Conservation (phyloP, 37 sponge, comb jelly and placozoan genomes). For the Halichondria panicea region DNA sequence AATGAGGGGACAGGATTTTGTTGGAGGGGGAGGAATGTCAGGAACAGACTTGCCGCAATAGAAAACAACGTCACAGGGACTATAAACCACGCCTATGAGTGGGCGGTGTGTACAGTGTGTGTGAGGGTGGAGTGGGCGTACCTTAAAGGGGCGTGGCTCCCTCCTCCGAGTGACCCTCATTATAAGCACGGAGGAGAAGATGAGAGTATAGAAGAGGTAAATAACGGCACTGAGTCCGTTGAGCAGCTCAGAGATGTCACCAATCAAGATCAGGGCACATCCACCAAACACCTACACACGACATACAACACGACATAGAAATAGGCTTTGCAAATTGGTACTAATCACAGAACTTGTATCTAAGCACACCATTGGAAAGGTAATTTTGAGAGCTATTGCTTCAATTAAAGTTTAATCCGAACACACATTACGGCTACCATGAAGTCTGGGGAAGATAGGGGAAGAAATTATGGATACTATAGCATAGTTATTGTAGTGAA, state of each 20-base stretch:
- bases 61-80: conserved; percentile 54
- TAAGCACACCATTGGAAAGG: too few species aligned
- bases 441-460: too few species aligned
- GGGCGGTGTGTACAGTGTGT: not conserved
- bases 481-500: too few species aligned
- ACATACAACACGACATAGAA: conserved; percentile 14
- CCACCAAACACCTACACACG: not conserved
- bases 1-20: conserved; percentile 26
- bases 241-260: conserved; percentile 38
- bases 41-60: conserved; percentile 30
- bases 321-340: not conserved
- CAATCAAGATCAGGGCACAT: conserved; percentile 1
- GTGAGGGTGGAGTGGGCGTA: not conserved
- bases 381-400: too few species aligned
- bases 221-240: conserved; percentile 35
- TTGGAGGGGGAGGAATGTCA: conserved; percentile 55
- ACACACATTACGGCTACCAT: too few species aligned
- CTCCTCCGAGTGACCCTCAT: conserved; percentile 55
- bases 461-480: too few species aligned
- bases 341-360: too few species aligned
- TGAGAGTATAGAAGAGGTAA: conserved; percentile 51
- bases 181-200: conserved; percentile 42
- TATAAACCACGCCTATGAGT: conserved; percentile 25
- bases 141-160: conserved; percentile 54
- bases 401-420: too few species aligned